Base-by-base conservation (phyloP, 1,140 invertebrate species). In the Drosophila persimilis region DNA sequence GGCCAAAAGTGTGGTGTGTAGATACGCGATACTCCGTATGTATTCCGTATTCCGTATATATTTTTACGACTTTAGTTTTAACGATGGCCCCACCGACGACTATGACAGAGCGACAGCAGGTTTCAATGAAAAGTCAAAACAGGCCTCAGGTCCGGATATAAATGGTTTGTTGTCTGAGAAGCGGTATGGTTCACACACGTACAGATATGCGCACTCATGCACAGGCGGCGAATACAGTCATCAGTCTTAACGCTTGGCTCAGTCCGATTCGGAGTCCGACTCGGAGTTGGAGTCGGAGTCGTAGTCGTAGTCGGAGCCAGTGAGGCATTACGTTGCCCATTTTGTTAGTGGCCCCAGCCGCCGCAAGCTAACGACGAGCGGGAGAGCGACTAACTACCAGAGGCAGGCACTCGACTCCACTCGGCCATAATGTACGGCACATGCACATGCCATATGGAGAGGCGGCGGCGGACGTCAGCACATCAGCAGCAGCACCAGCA, bases 121-220 rank as follows among this genome's bases (percentile, higher is more conserved):
- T 88, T 88, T 86, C 77, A 86, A 85, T 85, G 81, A 85, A 81
- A 85, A 88, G 77, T 86, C 83, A 78, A 86, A 88, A 86, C 81
- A 81, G 83, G 81, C 81, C 81, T 79, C 83, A 86, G 81, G 83
- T 88, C 81, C 81, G 81, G 81, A 86, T 86, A 86, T 86, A 86
- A 86, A 86, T 86, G 83, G 83, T 86, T 86, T 86, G 81, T 81
- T 86, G 80, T 77, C 63, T 76, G 63, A 75, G 67, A 74, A 39
- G 35, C 35, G 35, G 35, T 39, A 39, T 39, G 35, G 35, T 39
- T 39, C 73, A 83, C 65, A 75, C 65, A 52, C 62, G 70, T 9
- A 48, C 22, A 73, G 17, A 53, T 26, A 58, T 9, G 24, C 50
- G 51, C 29, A 15, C 48, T 39, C 41, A 45, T 31, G 65, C 17